Conservation (phyloP, 2,797 vertebrate species). For the Toxotes lorentzi region DNA sequence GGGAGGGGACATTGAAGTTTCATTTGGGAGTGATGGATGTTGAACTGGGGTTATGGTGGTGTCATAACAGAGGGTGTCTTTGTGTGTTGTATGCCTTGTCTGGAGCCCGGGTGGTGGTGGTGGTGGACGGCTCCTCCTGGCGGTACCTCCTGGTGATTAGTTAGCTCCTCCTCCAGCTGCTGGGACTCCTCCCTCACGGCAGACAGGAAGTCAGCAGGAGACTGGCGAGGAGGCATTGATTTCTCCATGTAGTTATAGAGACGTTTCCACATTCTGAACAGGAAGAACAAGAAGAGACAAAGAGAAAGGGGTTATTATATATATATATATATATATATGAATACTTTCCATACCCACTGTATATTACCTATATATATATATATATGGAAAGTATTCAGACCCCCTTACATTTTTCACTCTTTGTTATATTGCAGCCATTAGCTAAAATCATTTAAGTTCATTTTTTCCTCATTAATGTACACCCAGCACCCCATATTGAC, state of each 20-base stretch:
- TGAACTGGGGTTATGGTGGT: constrained; percentile 5
- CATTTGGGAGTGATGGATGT: not conserved
- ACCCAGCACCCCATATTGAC: no score
- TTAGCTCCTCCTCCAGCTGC: constrained; percentile 93
- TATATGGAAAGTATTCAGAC: no score
- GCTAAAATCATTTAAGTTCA: no score
- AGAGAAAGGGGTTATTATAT: no score
- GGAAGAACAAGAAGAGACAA: not conserved
- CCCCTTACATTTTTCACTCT: no score
- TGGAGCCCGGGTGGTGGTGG: constrained; percentile 71
- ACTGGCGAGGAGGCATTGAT: constrained; percentile 88
- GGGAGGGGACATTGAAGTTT: no score
- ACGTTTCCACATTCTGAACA: constrained; percentile 95
- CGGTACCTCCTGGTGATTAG: constrained; percentile 91
- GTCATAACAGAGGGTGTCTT: constrained; percentile 47
- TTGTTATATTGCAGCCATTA: no score
- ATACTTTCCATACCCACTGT: no score
- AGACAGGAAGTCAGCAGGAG: constrained; percentile 90
- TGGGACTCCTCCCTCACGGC: constrained; percentile 93
- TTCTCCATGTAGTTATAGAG: constrained; percentile 94
- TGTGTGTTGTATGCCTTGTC: constrained; percentile 85
- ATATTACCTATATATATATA: no score
- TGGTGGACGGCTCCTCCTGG: constrained; percentile 81
- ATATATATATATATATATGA: no score
- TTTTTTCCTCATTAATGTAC: no score